Conservation (phyloP, 2,113 vertebrate species). For the Sphyrna mokarran region DNA sequence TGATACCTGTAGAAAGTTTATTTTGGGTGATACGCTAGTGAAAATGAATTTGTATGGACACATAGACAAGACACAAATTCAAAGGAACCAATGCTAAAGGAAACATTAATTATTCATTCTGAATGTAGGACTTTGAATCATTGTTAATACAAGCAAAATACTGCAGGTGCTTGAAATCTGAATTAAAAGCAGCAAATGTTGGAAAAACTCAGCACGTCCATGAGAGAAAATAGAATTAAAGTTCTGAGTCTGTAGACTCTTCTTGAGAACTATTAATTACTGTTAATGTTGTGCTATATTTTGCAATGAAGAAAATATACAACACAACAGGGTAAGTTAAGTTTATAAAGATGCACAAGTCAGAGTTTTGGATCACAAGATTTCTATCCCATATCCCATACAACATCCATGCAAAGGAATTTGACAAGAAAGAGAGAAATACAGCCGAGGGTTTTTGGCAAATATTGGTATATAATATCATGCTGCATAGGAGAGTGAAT, state of each 20-base stretch:
- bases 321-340: not conserved
- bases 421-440: not conserved
- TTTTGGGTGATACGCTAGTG: not conserved
- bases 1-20: not conserved
- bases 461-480: not conserved
- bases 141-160: no score
- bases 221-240: no score
- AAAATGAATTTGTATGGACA: not conserved
- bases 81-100: not conserved
- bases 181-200: no score
- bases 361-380: not conserved
- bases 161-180: no score
- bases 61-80: not conserved
- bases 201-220: no score
- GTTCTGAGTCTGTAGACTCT: no score
- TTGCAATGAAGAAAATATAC: not conserved
- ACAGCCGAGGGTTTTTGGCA: not conserved
- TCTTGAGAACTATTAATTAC: no score
- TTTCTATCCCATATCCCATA: not conserved
- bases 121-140: not conserved
- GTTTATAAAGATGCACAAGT: not conserved
- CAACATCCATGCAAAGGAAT: not conserved
- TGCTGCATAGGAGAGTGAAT: not conserved
- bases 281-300: not conserved
- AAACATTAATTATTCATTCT: not conserved